Evolutionary conservation across 1,140 invertebrate species (phyloP), one percentile per base, ranked within the genome.

Genomic region (Calliopsis andreniformis): DNA sequence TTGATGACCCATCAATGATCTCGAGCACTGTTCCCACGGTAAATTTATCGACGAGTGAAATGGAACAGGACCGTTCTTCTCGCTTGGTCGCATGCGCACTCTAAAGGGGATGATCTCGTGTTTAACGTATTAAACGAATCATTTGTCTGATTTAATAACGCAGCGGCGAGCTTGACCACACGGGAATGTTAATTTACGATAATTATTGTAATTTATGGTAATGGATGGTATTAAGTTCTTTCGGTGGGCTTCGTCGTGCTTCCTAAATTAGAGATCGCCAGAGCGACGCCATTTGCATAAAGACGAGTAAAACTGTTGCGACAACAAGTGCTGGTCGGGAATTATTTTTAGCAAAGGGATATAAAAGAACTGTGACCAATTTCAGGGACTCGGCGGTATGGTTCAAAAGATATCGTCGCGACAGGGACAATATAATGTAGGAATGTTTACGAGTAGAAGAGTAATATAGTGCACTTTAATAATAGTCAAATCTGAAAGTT

Each of bases 121-220:
- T 35, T 51, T 10, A 32, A 10, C 6, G 16, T 42, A 51, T 63
- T 72, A 63, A 53, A 63, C 47, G 47, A 72, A 72, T 72, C 59
- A 53, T 72, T 53, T 72, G 59, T 63, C 45, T 53, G 58, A 72
- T 72, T 72, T 72, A 72, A 72, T 72, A 72, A 63, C n/a, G 59
- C 23, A 16, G 10, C 47, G 59, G 32, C 16, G 23, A 10, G 1
- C 39, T 28, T 4, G 45, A n/a, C 25, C 32, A 7, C 42, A 18
- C 43, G 30, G 28, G 32, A 51, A 70, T n/a, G 53, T 51, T 71
- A 62, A 63, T 72, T 63, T 30, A 72, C 69, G 59, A 42, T 72
- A 63, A 72, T 72, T 72, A 72, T 53, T 63, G 35, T 72, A 72
- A 63, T 72, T 72, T 63, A 72, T 63, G 69, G 35, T 63, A 63